Base-by-base conservation (phyloP, 2,888 invertebrate genomes). In the Mythimna loreyi region DNA sequence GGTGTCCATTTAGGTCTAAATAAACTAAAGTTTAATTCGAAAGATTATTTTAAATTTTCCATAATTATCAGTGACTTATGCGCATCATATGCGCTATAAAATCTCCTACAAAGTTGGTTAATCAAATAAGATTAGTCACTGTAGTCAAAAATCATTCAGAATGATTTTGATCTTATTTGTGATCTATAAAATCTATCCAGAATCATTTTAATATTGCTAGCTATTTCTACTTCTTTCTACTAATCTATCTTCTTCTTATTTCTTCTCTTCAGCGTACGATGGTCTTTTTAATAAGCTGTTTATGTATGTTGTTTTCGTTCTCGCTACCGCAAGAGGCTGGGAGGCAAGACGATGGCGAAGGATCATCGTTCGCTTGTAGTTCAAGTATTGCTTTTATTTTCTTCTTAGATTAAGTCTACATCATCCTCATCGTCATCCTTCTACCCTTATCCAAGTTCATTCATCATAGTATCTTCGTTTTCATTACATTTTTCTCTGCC, bases 271-370 rank as follows among this genome's bases (percentile, higher is more conserved):
- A 43, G 83, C 80, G 76, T 81, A 76, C 79, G 80, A 84, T 86
- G 74, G 73, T 82, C 70, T 84, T 79, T 67, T 60, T 45, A 40
- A 25, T 55, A 33, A 40, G 55, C n/a, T 13, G 19, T 76, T 53
- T 67, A 61, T 11, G 28, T 19, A 28, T 72, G 76, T 75, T 70
- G 64, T 49, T 78, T 80, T 76, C 70, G 77, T 83, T 82, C 79
- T 86, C 81, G 91, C 90, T 84, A 78, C 84, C 91, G 84, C 89
- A 92, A 90, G 92, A 92, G 66, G 86, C 85, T 78, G 91, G 89
- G 68, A 92, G 86, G 74, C 89, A 85, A 72, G 92, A 92, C 62
- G 91, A 92, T 69, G 86, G 85, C 19, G 92, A 91, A 68, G 90
- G 87, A 81, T 86, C 90, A 64, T 87, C 91, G 82, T 88, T 84